A percentile compares a stretch with the other conserved stretches of the same genome.
Evolutionary conservation across 2,797 vertebrate species (phyloP).

Genomic region (Gallirallus australis): DNA sequence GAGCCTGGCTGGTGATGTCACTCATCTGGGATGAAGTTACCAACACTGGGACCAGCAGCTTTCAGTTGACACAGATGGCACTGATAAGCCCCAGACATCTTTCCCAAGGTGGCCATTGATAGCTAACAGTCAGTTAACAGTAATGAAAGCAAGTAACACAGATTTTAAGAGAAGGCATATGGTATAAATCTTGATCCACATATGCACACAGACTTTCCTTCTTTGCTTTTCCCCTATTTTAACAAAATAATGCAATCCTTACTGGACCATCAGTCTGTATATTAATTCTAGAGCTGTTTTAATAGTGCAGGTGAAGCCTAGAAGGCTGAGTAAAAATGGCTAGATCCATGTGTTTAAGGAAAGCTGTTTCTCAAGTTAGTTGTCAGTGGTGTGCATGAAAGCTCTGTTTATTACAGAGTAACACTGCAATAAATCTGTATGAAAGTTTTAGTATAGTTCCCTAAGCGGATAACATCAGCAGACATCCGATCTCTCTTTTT

Average conservation of each 20-base stretch:
- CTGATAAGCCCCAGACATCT: background rate
- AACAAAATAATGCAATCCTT: background rate
- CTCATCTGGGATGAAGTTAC: fast-evolving
- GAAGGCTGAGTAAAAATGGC: background rate
- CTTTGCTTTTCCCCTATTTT: fast-evolving
- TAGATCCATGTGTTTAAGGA: background rate
- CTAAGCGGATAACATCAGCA: background rate
- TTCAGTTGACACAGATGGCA: background rate
- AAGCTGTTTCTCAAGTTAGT: background rate
- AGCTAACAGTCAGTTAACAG: background rate
- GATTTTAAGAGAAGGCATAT: background rate
- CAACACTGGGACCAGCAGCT: background rate
- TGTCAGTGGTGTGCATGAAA: background rate
- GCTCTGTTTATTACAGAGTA: background rate
- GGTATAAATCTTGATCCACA: background rate
- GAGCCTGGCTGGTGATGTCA: background rate
- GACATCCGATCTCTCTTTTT: background rate
- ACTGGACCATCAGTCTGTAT: background rate
- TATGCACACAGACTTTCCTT: background rate
- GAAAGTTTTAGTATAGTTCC: background rate
- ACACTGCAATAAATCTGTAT: background rate
- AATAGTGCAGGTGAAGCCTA: background rate
- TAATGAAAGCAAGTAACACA: background rate
- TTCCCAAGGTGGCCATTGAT: background rate
- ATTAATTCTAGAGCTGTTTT: background rate